Percentiles rank a stretch among this genome's conserved stretches.
These are phyloP conservation scores for Bettongia penicillata DNA, from an alignment of 2,113 vertebrate species.

Conservation along the genomic window DNA sequence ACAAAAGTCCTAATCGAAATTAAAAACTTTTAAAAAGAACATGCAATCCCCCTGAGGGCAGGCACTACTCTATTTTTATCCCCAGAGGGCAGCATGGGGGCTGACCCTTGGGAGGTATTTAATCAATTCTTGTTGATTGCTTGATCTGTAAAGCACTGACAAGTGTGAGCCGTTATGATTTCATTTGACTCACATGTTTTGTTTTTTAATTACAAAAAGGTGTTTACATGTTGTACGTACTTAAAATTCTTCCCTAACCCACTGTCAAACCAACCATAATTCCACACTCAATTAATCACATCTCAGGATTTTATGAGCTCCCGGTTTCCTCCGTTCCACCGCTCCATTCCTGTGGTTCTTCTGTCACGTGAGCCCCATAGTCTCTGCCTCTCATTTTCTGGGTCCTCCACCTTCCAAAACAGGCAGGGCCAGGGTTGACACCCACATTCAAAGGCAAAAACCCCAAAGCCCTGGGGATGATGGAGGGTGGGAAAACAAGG, in stretches of 20 bases:
- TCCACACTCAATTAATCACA: conserved; percentile 3
- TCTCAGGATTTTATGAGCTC: neutral
- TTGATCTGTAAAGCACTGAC: neutral
- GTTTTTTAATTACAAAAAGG: neutral
- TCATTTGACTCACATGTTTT: neutral
- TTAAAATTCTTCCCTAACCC: neutral
- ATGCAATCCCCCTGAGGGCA: neutral
- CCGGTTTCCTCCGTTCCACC: neutral
- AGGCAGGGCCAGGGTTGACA: neutral
- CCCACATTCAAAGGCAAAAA: neutral
- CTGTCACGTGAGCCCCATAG: neutral
- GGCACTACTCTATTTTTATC: neutral
- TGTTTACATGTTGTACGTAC: neutral
- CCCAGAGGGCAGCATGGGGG: neutral
- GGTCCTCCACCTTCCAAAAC: neutral
- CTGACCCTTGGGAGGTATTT: neutral
- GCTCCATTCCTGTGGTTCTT: neutral
- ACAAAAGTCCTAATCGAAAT: neutral
- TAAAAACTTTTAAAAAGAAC: neutral
- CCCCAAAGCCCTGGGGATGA: neutral
- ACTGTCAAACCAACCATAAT: neutral
- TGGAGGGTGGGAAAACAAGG: neutral
- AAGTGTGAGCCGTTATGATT: neutral
- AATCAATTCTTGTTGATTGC: neutral
- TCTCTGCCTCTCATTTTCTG: neutral